A percentile compares a stretch with the other conserved stretches of the same genome.
Evolutionary conservation across 2,888 invertebrate species (phyloP).

Genomic region (Congeria kusceri): DNA sequence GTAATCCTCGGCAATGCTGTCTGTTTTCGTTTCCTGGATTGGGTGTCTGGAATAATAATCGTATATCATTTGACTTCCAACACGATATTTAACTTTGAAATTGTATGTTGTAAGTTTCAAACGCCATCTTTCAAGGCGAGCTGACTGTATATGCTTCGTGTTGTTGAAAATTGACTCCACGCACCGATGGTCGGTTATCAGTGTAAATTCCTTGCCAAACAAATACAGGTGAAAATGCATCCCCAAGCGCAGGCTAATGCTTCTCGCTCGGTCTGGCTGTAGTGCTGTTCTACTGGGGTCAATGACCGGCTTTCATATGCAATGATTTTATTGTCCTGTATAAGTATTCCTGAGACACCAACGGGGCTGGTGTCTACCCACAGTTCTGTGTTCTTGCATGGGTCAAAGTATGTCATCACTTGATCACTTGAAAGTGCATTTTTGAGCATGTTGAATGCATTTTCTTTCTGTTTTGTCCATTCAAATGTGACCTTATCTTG

Average conservation of each 20-base stretch:
- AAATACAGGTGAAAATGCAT: conserved; percentile 61
- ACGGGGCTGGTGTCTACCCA: conserved; percentile 61
- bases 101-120: conserved; percentile 59
- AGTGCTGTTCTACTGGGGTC: conserved; percentile 57
- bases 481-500: conserved; percentile 43
- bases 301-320: conserved; percentile 59
- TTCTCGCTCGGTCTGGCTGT: conserved; percentile 61
- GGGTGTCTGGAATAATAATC: conserved; percentile 62
- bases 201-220: conserved; percentile 64
- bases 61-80: conserved; percentile 61
- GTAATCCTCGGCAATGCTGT: conserved; percentile 41
- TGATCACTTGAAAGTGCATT: conserved; percentile 26
- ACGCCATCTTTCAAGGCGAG: conserved; percentile 60
- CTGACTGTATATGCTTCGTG: conserved; percentile 59
- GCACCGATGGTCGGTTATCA: conserved; percentile 77
- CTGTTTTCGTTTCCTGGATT: neutral
- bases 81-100: conserved; percentile 52
- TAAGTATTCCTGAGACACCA: conserved; percentile 58
- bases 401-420: conserved; percentile 62
- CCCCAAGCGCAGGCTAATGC: conserved; percentile 59
- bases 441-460: conserved; percentile 54
- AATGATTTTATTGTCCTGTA: conserved; percentile 50
- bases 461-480: conserved; percentile 42
- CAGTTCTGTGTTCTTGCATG: conserved; percentile 41
- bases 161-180: conserved; percentile 70